phyloP scores from a whole-genome alignment of 2,113 vertebrate genomes.

The Mobula hypostoma region DNA sequence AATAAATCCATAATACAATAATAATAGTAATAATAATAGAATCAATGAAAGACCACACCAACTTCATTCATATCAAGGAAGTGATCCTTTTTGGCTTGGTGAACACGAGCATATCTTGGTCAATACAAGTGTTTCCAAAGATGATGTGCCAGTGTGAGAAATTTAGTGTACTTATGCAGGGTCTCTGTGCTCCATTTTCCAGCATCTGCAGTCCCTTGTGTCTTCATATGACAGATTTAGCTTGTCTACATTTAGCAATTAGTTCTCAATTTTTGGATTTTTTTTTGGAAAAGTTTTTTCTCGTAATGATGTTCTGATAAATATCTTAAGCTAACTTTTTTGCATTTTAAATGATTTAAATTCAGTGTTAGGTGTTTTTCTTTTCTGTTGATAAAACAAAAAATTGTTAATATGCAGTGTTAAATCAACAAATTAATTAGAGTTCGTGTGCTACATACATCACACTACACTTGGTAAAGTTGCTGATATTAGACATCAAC shows the following conservation, averaged over 20 bases:
- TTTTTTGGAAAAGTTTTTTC: background rate
- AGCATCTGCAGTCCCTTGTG: too few species aligned
- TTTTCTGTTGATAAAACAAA: background rate
- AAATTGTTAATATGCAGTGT: conserved; percentile 14
- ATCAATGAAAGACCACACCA: too few species aligned
- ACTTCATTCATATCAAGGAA: background rate
- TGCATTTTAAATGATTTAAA: background rate
- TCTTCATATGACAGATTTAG: too few species aligned
- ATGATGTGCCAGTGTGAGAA: background rate
- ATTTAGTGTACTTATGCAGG: background rate
- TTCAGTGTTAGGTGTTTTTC: background rate
- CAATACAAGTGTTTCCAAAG: background rate
- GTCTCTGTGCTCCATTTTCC: too few species aligned
- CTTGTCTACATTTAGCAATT: too few species aligned
- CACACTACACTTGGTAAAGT: background rate
- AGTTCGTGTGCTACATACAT: background rate
- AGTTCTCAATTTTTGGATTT: background rate
- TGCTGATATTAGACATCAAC: background rate
- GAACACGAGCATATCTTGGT: background rate
- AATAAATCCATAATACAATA: too few species aligned
- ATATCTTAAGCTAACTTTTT: background rate
- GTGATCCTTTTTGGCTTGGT: background rate
- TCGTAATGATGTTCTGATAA: background rate
- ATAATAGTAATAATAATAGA: too few species aligned
- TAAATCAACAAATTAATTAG: conserved; percentile 23